Percentiles rank a stretch among this genome's conserved stretches.
phyloP scores from a whole-genome alignment of 1,140 invertebrate species.

The Drosophila willistoni region DNA sequence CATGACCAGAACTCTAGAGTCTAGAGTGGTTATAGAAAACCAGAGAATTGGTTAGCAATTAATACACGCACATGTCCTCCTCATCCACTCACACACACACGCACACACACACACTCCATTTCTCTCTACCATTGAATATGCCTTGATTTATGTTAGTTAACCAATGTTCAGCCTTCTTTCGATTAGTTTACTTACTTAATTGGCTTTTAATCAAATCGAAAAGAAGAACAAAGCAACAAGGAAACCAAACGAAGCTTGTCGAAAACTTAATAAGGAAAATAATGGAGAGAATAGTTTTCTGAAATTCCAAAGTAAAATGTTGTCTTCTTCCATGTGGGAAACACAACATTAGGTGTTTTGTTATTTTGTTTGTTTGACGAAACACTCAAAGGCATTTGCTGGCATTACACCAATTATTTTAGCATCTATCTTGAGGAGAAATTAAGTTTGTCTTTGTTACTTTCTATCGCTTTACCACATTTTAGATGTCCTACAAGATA shows the following conservation, averaged over 20 bases:
- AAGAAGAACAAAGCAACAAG: not conserved
- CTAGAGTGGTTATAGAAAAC: constrained; percentile 8
- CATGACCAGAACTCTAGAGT: constrained; percentile 33
- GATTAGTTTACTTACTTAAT: constrained; percentile 49
- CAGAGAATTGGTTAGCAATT: constrained; percentile 14
- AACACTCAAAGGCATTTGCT: too few species aligned
- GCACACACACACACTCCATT: constrained; percentile 12
- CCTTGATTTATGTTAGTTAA: constrained; percentile 65
- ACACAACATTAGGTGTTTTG: not conserved
- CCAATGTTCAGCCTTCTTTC: constrained; percentile 31
- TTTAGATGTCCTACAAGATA: too few species aligned
- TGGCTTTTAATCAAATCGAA: constrained; percentile 48
- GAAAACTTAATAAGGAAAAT: constrained; percentile 16
- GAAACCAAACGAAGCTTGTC: not conserved
- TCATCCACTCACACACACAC: constrained; percentile 38
- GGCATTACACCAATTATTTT: too few species aligned
- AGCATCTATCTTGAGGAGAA: too few species aligned
- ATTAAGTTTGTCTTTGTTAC: too few species aligned
- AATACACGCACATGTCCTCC: constrained; percentile 34
- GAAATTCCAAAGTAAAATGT: not conserved
- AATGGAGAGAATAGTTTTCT: not conserved
- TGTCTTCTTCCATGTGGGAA: not conserved
- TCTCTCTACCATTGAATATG: not conserved
- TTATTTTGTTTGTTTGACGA: too few species aligned
- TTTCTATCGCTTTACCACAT: too few species aligned